A percentile compares a stretch with the other conserved stretches of the same genome.
phyloP scores from a whole-genome alignment of 2,888 invertebrate species.

The Cephonodes hylas region DNA sequence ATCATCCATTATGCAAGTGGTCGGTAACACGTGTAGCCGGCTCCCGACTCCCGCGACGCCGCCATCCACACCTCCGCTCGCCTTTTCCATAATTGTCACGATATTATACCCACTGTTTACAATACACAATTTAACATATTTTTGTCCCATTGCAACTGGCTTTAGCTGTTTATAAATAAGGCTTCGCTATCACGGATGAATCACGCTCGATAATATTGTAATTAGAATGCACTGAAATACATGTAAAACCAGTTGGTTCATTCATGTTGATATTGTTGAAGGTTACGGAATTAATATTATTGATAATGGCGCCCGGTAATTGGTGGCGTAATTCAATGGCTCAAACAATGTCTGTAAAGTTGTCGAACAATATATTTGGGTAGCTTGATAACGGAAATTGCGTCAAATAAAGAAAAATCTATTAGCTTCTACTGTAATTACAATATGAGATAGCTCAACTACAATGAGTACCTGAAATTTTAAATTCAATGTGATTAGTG shows the following conservation, averaged over 20 bases:
- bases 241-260: neutral
- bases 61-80: conserved; percentile 63
- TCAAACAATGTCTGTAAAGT: no score
- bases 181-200: neutral
- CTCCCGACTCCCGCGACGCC: conserved; percentile 42
- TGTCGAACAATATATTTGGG: no score
- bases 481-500: no score
- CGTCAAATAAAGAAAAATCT: no score
- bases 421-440: no score
- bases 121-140: conserved; percentile 30
- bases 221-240: neutral
- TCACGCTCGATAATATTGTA: neutral
- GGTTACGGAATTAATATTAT: neutral
- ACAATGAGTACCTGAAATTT: no score
- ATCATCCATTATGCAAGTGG: conserved; percentile 68
- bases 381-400: no score
- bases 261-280: neutral
- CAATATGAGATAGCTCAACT: no score
- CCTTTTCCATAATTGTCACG: conserved; percentile 72
- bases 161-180: neutral
- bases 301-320: neutral
- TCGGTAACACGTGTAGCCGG: conserved; percentile 69
- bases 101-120: conserved; percentile 57
- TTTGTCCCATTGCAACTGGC: conserved; percentile 16
- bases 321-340: neutral